Conservation (phyloP, 2,113 vertebrate species). For the Crotophaga sulcirostris region DNA sequence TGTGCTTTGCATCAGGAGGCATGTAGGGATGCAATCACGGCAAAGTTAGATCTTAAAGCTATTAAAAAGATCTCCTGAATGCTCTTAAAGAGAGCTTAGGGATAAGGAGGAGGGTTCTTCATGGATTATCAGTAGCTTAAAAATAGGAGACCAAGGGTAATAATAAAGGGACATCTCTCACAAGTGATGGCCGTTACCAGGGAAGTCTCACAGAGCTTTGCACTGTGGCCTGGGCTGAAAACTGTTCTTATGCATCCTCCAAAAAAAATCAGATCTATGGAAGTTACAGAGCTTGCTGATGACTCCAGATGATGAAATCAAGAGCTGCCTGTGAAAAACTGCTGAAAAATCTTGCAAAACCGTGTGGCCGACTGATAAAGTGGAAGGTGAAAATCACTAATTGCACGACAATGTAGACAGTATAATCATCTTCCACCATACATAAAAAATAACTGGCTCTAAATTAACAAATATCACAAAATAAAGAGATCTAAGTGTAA, state of each 20-base stretch:
- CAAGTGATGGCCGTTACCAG: background rate
- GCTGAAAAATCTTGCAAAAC: background rate
- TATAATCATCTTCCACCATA: background rate
- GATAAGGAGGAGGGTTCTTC: background rate
- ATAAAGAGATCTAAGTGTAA: background rate
- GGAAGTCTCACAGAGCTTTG: background rate
- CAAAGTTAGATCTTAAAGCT: background rate
- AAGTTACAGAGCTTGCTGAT: background rate
- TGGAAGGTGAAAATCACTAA: background rate
- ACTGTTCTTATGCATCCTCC: background rate
- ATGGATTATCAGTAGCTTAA: conserved; percentile 13
- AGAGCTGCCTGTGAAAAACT: background rate
- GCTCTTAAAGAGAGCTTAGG: conserved; percentile 1
- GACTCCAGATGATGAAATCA: background rate
- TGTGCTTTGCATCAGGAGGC: background rate
- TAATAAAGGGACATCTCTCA: background rate
- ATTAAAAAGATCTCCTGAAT: conserved; percentile 36
- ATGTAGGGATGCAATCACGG: background rate
- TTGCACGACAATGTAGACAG: background rate
- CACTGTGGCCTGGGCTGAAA: background rate
- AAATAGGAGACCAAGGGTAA: background rate
- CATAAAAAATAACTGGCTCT: background rate
- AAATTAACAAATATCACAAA: background rate
- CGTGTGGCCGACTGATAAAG: background rate
- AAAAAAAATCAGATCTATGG: background rate